Evolutionary conservation across 2,797 vertebrate genomes (phyloP), one percentile per base, ranked within the genome.

Genomic region (Rhynchonycteris naso): DNA sequence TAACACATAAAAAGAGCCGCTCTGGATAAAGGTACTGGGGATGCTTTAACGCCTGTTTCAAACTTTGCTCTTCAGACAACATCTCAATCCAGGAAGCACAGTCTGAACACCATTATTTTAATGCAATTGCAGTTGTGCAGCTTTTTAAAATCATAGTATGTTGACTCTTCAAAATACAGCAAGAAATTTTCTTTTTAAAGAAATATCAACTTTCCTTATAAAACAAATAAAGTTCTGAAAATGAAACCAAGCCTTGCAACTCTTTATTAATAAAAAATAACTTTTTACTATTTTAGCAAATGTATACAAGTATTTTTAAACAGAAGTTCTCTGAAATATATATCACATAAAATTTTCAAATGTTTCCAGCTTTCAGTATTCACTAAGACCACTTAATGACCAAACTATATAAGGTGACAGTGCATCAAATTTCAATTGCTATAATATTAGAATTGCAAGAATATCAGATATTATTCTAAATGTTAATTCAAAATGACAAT

Each of bases 201-300:
- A 96, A 91, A 83, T 80, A 95, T 1, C 61, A 95, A 33, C 54
- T 90, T 94, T 93, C 52, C 33, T 71, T 47, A 54, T 68, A 75
- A 97, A 96, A 88, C 52, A 0, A 47, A 93, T 52, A 85, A 87
- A 21, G 0, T 0, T 1, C 72, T 52, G 13, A 13, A 61, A 83
- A 74, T 58, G 33, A 91, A 97, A n/a, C 26, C 68, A 95, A 96
- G 96, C 5, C 28, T 71, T 79, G 33, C 7, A 84, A 69, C 3
- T 88, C 43, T 82, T 35, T 35, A 91, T 68, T 95, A 50, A 76
- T 38, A 65, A 89, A 96, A 92, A 88, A 80, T 74, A 89, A 93
- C 13, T 66, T 28, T 85, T 92, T 79, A 88, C 9, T 61, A 82
- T 52, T 56, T 61, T 30, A 95, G 33, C 66, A 86, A 95, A 74